Percentiles rank a stretch among this genome's conserved stretches.
Conservation (phyloP, 1,140 invertebrate genomes). For the Globodera rostochiensis region DNA sequence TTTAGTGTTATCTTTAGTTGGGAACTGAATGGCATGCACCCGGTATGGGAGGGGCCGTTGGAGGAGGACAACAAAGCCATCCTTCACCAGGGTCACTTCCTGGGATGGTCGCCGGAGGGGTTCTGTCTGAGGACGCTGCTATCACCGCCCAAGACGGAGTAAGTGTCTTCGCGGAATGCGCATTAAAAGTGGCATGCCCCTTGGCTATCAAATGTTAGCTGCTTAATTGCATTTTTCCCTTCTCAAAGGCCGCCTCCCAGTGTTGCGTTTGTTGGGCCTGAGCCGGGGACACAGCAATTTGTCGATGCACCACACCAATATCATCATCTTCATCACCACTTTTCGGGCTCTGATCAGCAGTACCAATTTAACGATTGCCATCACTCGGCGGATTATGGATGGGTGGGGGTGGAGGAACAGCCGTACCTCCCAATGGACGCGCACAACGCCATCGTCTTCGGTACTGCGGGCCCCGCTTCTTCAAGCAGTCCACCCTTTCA, state of each 20-base stretch:
- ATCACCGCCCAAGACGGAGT: conserved; percentile 21
- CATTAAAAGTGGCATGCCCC: too few relatives aligned
- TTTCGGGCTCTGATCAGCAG: conserved; percentile 10
- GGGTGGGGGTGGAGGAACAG: neutral
- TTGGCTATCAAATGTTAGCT: neutral
- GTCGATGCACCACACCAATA: conserved; percentile 7
- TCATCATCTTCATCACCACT: conserved; percentile 4
- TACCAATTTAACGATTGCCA: conserved; percentile 23
- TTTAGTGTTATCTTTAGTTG: neutral
- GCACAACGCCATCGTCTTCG: neutral
- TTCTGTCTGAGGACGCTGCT: neutral
- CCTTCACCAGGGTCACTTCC: neutral
- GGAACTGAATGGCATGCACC: neutral
- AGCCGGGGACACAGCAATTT: conserved; percentile 32
- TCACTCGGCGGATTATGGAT: conserved; percentile 24
- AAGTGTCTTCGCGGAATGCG: neutral
- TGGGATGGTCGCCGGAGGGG: neutral
- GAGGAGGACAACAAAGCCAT: conserved; percentile 16
- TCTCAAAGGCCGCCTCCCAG: conserved; percentile 32
- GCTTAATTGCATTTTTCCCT: too few relatives aligned
- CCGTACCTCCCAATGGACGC: neutral
- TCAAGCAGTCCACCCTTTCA: neutral
- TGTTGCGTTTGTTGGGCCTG: conserved; percentile 50
- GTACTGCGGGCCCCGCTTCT: too few relatives aligned
- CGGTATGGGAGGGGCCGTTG: conserved; percentile 19